These are phyloP conservation scores for Callyntrura guangdongensis DNA, from an alignment of 2,888 invertebrate species.

Conservation along the genomic window DNA sequence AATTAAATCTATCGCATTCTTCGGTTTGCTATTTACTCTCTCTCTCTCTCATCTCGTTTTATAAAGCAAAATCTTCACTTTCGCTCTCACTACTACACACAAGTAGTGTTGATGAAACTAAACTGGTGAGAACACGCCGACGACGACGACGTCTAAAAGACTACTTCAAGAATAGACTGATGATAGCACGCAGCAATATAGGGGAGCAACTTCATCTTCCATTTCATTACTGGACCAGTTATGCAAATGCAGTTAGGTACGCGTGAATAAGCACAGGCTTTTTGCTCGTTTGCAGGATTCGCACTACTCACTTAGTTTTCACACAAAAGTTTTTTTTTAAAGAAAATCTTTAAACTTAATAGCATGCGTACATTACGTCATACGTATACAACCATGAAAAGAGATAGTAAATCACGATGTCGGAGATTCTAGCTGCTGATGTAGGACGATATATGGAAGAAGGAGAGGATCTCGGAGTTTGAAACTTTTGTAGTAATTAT, in stretches of 20 bases:
- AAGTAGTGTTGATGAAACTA: not conserved
- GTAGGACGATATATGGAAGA: not conserved
- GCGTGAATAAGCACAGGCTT: conserved; percentile 2
- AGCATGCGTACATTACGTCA: not conserved
- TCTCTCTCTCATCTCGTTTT: not conserved
- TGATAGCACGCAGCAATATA: not conserved
- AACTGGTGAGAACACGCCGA: conserved; percentile 10
- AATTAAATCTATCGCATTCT: conserved; percentile 73
- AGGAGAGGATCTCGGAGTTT: not conserved
- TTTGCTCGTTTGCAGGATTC: not conserved
- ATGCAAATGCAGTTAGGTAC: conserved; percentile 64
- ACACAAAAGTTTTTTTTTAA: not conserved
- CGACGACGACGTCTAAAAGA: not conserved
- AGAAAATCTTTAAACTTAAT: conserved; percentile 18
- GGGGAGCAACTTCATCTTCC: conserved; percentile 42
- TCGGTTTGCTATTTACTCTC: conserved; percentile 60
- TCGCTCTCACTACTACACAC: not conserved
- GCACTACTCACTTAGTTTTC: not conserved
- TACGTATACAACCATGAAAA: not conserved
- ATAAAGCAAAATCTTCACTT: conserved; percentile 21
- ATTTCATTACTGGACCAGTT: conserved; percentile 66
- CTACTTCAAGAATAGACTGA: conserved; percentile 3
- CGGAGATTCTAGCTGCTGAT: too few relatives aligned
- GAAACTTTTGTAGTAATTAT: conserved; percentile 9
- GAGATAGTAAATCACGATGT: too few relatives aligned